Conservation (phyloP, 1,140 invertebrate species). For the Plodia interpunctella region DNA sequence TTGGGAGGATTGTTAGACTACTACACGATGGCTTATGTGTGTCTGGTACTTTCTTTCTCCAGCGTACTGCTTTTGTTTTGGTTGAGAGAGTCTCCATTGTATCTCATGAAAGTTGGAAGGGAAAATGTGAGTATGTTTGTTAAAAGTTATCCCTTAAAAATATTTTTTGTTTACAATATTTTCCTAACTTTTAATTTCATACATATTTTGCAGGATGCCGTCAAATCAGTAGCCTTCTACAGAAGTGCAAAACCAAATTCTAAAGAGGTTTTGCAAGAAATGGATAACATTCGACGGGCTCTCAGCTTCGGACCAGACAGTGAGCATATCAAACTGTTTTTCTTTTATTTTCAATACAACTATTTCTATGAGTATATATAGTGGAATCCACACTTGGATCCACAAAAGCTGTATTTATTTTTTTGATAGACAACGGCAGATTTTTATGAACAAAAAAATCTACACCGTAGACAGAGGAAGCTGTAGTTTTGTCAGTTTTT, state of each 20-base stretch:
- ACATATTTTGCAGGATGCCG: constrained; percentile 43
- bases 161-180: too few species aligned
- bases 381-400: too few species aligned
- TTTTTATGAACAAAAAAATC: too few species aligned
- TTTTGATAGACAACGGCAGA: too few species aligned
- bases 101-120: constrained; percentile 9
- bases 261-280: constrained; percentile 42
- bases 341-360: too few species aligned
- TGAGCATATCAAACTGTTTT: neutral
- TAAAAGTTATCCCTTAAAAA: neutral
- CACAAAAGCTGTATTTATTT: too few species aligned
- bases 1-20: constrained; percentile 16
- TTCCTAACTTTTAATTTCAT: too few species aligned
- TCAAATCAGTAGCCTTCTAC: constrained; percentile 43
- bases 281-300: constrained; percentile 32
- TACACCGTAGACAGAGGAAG: too few species aligned
- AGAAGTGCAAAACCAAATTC: constrained; percentile 35
- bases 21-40: constrained; percentile 13
- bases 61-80: neutral
- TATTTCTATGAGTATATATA: too few species aligned
- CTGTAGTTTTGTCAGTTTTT: too few species aligned
- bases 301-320: constrained; percentile 20
- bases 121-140: constrained; percentile 18
- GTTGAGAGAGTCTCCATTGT: constrained; percentile 19
- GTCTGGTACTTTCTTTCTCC: neutral